Base-by-base conservation (phyloP, 2,888 invertebrate genomes). In the Chromoteleia sp. region DNA sequence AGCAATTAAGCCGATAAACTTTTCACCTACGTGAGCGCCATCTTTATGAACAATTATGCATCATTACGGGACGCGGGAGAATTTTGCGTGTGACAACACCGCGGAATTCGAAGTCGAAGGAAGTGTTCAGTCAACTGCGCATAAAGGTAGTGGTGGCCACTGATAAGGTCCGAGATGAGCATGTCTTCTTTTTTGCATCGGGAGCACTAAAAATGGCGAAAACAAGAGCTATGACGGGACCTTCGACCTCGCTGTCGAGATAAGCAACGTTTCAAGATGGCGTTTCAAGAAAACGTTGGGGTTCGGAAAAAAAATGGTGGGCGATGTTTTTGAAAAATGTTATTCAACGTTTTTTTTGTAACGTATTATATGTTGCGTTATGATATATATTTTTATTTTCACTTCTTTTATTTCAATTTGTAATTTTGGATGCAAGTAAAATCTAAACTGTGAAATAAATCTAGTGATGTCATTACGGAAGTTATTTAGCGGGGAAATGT, bases 1-100 rank as follows among this genome's bases (percentile, higher is more conserved):
- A 70, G 82, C 68, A 82, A 82, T 82, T 82, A 82, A 77, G 65
- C 65, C 65, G 82, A 82, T 82, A 82, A 78, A 82, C 81, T 81
- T 82, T 82, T 74, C 82, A 78, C 82, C 82, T 82, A 82, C 65
- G 65, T 70, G 61, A 33, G 36, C 77, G 74, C 78, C 77, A 82
- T 74, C 58, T 78, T 78, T 82, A 78, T 74, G 67, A 82, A 70
- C 78, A 82, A 82, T 82, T 74, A 70, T 39, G 77, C 56, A 56
- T 43, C 56, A 65, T 58, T 56, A 41, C 12, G 48, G 15, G 33
- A 36, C 61, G 30, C 33, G 36, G 65, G 59, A 76, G 59, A 59
- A 45, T 81, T 81, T 75, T n/a, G 75, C 50, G 36, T 14, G 59
- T 8, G 61, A 71, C 29, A 43, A 39, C 14, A 17, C 8, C 41